These are phyloP conservation scores for Danaus chrysippus DNA, from an alignment of 2,888 invertebrate species.

Conservation along the genomic window DNA sequence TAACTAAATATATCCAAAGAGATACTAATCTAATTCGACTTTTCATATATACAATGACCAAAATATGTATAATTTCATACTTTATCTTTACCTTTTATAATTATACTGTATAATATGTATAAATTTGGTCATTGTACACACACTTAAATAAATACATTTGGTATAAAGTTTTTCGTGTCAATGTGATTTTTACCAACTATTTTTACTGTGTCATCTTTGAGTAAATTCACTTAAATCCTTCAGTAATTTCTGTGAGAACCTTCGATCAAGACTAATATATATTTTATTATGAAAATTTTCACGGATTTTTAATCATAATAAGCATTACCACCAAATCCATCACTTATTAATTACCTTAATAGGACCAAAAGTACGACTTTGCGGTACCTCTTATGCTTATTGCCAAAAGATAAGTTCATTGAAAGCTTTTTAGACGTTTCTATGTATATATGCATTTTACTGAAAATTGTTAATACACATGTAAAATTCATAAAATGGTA, in stretches of 20 bases:
- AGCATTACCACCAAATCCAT: background rate
- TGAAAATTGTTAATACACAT: constrained; percentile 21
- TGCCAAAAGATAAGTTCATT: background rate
- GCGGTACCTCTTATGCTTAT: background rate
- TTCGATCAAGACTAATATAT: background rate
- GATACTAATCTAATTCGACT: constrained; percentile 43
- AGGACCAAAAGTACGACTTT: constrained; percentile 5
- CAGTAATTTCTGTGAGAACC: too few species aligned
- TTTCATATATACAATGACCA: constrained; percentile 18
- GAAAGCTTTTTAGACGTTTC: constrained; percentile 11
- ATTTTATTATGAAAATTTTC: too few species aligned
- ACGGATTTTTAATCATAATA: too few species aligned
- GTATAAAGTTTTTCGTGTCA: constrained; percentile 31
- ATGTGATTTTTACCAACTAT: constrained; percentile 8
- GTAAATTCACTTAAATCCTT: background rate
- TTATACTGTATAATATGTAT: constrained; percentile 4
- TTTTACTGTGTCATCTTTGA: background rate
- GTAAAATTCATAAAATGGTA: constrained; percentile 20
- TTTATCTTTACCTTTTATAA: constrained; percentile 2
- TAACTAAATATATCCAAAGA: constrained; percentile 59
- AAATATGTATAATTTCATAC: constrained; percentile 2
- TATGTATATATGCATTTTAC: constrained; percentile 26
- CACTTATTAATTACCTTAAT: constrained; percentile 4
- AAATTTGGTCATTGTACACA: constrained; percentile 22
- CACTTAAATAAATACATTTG: constrained; percentile 33